Evolutionary conservation across 2,113 vertebrate species (phyloP).

Genomic region (Scomber scombrus): DNA sequence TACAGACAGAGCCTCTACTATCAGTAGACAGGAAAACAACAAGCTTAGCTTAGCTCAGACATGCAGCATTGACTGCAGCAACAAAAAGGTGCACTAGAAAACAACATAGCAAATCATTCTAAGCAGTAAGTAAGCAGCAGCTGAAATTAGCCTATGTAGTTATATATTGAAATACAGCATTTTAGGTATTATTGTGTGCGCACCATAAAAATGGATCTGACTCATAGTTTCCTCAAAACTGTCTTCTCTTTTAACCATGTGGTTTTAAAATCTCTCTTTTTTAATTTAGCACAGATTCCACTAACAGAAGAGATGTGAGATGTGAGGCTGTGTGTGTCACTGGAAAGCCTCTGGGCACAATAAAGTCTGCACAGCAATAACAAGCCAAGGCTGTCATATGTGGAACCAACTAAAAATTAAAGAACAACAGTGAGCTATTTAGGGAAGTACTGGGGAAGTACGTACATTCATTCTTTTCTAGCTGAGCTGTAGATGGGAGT

Average conservation of each 20-base stretch:
- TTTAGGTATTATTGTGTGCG: not conserved
- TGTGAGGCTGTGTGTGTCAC: conserved; percentile 21
- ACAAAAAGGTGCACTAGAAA: conserved; percentile 3
- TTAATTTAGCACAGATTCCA: conserved; percentile 19
- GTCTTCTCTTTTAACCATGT: not conserved
- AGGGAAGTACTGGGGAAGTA: conserved; percentile 48
- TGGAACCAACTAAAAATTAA: conserved; percentile 27
- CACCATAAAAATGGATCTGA: conserved; percentile 28
- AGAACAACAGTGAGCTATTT: conserved; percentile 50
- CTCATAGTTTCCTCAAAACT: conserved; percentile 33
- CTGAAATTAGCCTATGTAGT: not conserved
- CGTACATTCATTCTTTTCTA: conserved; percentile 29
- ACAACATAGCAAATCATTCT: not conserved
- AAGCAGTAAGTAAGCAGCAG: not conserved
- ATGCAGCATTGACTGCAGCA: conserved; percentile 10
- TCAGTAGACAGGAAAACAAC: conserved; percentile 25
- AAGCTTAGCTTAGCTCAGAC: conserved; percentile 1
- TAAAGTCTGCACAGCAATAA: conserved; percentile 40
- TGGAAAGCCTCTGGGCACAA: conserved; percentile 50
- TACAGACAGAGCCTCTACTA: conserved; percentile 19
- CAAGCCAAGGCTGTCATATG: conserved; percentile 31
- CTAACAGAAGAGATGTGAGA: conserved; percentile 48
- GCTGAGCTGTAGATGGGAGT: conserved; percentile 9
- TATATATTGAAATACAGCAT: not conserved
- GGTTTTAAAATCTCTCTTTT: conserved; percentile 22